These are phyloP conservation scores for Tricholauxania praeusta DNA, from an alignment of 2,888 invertebrate species.

Conservation along the genomic window DNA sequence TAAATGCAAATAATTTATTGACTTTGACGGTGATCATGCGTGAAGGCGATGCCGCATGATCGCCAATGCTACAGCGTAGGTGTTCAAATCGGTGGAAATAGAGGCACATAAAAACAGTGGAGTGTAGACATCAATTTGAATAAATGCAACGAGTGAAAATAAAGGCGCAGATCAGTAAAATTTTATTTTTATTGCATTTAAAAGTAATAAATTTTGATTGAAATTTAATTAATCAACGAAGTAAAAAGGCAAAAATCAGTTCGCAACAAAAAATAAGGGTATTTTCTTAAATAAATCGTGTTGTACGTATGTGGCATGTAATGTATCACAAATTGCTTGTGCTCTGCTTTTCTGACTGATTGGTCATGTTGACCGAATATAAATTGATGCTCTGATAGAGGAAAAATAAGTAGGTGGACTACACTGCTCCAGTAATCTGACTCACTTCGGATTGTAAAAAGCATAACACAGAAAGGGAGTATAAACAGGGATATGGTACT, in stretches of 20 bases:
- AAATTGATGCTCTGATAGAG: too few species aligned
- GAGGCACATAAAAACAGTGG: not conserved
- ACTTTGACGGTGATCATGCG: slow-evolving; percentile 45
- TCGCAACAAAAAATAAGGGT: too few species aligned
- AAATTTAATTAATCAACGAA: slow-evolving; percentile 2
- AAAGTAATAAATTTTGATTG: slow-evolving; percentile 15
- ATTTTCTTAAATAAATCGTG: too few species aligned
- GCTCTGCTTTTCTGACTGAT: too few species aligned
- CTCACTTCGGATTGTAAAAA: too few species aligned
- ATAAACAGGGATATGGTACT: too few species aligned
- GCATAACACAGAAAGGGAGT: too few species aligned
- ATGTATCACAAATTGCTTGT: too few species aligned
- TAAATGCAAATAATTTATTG: slow-evolving; percentile 55
- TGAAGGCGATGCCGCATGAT: not conserved
- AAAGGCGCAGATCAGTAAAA: not conserved
- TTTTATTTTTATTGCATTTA: slow-evolving; percentile 22
- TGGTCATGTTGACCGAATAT: too few species aligned
- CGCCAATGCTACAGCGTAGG: slow-evolving; percentile 19
- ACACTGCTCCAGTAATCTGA: too few species aligned
- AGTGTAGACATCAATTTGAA: slow-evolving; percentile 18
- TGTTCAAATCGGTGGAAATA: slow-evolving; percentile 1
- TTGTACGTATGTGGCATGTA: too few species aligned
- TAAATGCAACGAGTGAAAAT: not conserved
- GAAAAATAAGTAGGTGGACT: too few species aligned
- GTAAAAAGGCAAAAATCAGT: not conserved